Conservation (phyloP, 2,797 vertebrate genomes). For the Micrastur ruficollis region DNA sequence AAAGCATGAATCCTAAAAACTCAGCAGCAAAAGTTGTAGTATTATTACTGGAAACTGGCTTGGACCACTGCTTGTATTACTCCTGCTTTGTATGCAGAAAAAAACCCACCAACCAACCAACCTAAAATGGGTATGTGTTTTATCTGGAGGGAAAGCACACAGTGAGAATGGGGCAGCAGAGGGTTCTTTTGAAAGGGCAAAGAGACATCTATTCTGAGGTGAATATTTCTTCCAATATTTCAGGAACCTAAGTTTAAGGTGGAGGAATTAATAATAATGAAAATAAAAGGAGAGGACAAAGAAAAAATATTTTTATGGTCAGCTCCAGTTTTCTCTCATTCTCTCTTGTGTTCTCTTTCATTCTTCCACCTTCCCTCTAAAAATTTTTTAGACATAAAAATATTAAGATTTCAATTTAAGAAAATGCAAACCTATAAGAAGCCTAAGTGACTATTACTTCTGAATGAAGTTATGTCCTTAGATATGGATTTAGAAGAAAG, state of each 20-base stretch:
- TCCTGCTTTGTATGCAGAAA: background rate
- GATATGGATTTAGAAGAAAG: background rate
- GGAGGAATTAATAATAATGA: background rate
- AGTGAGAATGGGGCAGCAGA: background rate
- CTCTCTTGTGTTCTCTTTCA: background rate
- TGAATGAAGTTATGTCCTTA: background rate
- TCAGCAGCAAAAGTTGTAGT: accelerated
- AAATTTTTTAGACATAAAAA: background rate
- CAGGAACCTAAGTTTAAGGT: background rate
- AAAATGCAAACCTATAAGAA: background rate
- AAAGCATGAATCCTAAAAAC: background rate
- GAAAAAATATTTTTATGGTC: background rate
- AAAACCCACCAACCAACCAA: accelerated
- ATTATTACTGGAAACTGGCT: background rate
- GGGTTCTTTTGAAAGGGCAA: background rate
- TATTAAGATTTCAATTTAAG: background rate
- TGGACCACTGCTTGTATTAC: background rate
- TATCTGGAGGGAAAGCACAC: background rate
- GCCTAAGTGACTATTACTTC: background rate
- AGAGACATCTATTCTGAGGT: background rate
- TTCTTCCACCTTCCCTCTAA: background rate
- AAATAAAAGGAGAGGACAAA: background rate
- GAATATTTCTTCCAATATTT: background rate
- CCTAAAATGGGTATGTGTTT: background rate
- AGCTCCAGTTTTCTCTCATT: background rate